phyloP scores from a whole-genome alignment of 2,113 vertebrate genomes.

The Onychostoma macrolepis region DNA sequence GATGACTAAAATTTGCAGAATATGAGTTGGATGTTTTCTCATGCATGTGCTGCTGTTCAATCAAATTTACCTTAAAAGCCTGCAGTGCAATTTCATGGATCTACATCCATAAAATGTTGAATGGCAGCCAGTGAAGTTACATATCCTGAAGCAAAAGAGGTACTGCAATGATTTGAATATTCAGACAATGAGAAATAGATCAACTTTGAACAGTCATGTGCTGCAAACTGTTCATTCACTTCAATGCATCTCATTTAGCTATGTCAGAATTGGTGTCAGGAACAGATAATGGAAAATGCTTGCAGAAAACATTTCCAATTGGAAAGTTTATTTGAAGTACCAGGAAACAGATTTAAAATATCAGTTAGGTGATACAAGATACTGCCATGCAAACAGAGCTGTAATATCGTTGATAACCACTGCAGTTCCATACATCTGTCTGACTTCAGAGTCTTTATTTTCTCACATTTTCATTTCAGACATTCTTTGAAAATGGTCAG shows the following conservation, averaged over 20 bases:
- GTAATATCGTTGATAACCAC: background rate
- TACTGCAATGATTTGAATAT: conserved; percentile 5
- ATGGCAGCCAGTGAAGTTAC: conserved; percentile 11
- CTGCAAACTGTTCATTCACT: conserved; percentile 14
- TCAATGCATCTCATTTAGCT: background rate
- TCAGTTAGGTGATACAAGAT: background rate
- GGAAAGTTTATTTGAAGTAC: background rate
- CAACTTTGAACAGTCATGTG: background rate
- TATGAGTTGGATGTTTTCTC: background rate
- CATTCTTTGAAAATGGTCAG: background rate
- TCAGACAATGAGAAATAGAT: conserved; percentile 5
- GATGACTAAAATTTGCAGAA: background rate
- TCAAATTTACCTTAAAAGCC: conserved; percentile 30
- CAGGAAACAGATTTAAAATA: background rate
- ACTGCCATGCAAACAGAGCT: background rate
- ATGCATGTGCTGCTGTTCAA: conserved; percentile 8
- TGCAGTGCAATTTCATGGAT: background rate
- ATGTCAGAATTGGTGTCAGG: conserved; percentile 14
- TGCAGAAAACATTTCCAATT: conserved; percentile 16
- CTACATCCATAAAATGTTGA: background rate
- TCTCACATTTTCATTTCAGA: background rate
- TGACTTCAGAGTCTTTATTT: conserved; percentile 10
- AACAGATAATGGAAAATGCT: conserved; percentile 21
- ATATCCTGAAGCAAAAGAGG: background rate
- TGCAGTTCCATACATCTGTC: background rate